A percentile compares a stretch with the other conserved stretches of the same genome.
Conservation (phyloP, 2,113 vertebrate species). For the Hypanus sabinus region DNA sequence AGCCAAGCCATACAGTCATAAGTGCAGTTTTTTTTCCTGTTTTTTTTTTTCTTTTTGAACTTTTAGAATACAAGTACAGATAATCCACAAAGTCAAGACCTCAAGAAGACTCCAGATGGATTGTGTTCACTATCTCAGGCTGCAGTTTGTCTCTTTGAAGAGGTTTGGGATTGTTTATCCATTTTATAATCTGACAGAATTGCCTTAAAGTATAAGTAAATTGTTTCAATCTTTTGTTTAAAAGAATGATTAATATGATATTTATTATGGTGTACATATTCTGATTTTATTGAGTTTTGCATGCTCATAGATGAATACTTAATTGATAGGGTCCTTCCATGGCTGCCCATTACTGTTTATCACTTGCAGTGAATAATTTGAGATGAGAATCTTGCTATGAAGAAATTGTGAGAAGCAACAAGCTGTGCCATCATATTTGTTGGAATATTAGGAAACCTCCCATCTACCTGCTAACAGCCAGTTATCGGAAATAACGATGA, state of each 20-base stretch:
- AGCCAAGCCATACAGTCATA: not conserved
- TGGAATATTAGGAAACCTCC: not conserved
- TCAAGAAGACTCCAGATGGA: slow-evolving; percentile 61
- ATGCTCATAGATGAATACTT: not conserved
- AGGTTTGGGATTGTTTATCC: slow-evolving; percentile 49
- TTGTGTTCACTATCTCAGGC: slow-evolving; percentile 63
- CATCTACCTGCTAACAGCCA: not conserved
- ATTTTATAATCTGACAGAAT: not conserved
- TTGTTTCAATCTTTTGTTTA: not conserved
- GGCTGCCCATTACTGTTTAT: not conserved
- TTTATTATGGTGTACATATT: not conserved
- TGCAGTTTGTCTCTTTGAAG: slow-evolving; percentile 65
- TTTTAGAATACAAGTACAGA: slow-evolving; percentile 60
- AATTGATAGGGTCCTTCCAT: not conserved
- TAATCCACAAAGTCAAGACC: slow-evolving; percentile 57
- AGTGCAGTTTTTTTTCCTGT: not conserved
- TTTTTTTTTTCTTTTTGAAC: slow-evolving; percentile 4
- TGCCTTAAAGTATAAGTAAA: not conserved
- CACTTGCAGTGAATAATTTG: not conserved
- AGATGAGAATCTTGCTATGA: not conserved
- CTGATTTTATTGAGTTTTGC: not conserved
- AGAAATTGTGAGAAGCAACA: not conserved
- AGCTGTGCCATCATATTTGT: not conserved
- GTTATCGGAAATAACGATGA: not conserved
- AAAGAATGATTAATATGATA: not conserved